A percentile compares a stretch with the other conserved stretches of the same genome.
Evolutionary conservation across 64 coral and sea anemone species (phyloP).

Genomic region (Montipora foliosa): DNA sequence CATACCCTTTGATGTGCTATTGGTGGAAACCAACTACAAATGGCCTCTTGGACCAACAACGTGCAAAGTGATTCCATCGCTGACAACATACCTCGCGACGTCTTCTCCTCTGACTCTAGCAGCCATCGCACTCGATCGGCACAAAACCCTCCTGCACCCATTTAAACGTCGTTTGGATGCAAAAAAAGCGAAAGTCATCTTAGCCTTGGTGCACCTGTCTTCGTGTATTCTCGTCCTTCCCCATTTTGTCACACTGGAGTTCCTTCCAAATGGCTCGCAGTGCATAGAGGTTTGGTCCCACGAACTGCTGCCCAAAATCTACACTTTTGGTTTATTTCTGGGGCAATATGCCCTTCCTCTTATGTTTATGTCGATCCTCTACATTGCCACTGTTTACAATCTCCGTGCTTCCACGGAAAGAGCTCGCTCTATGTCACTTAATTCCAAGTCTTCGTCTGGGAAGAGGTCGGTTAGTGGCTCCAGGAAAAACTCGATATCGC

Average conservation of each 20-base stretch:
- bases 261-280: background rate
- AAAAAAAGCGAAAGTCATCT: constrained; percentile 40
- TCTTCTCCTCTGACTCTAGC: constrained; percentile 53
- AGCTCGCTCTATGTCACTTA: constrained; percentile 24
- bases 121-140: constrained; percentile 58
- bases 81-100: constrained; percentile 38
- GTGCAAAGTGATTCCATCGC: constrained; percentile 54
- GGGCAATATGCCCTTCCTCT: constrained; percentile 63
- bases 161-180: constrained; percentile 56
- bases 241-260: background rate
- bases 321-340: constrained; percentile 72
- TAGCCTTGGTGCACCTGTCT: constrained; percentile 1
- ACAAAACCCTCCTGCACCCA: constrained; percentile 52
- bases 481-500: constrained; percentile 14
- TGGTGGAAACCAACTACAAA: constrained; percentile 8
- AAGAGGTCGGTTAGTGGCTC: background rate
- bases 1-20: constrained; percentile 51
- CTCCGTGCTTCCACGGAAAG: constrained; percentile 19
- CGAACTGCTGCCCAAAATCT: constrained; percentile 40
- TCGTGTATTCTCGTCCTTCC: constrained; percentile 13
- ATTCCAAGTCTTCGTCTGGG: background rate
- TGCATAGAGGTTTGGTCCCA: constrained; percentile 63
- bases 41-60: constrained; percentile 25
- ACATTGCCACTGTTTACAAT: constrained; percentile 16
- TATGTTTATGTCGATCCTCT: constrained; percentile 64